These are phyloP conservation scores for Endotricha flammealis DNA, from an alignment of 2,888 invertebrate genomes.

Conservation along the genomic window DNA sequence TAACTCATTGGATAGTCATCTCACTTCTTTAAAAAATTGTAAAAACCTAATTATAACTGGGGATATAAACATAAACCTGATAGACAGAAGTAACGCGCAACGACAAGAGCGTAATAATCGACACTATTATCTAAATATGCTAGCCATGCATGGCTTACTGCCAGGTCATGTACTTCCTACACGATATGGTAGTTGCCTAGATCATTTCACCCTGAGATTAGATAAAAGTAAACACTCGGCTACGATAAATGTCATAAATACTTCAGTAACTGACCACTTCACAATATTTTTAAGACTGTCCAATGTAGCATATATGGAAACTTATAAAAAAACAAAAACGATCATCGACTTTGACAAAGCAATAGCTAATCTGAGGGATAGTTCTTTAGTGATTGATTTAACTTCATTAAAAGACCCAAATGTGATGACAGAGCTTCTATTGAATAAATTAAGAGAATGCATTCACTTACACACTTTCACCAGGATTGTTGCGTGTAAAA, in stretches of 20 bases:
- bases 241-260: conserved; percentile 1
- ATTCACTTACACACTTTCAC: conserved; percentile 1
- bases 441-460: conserved; percentile 1
- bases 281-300: conserved; percentile 2
- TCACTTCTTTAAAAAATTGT: conserved; percentile 7
- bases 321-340: neutral
- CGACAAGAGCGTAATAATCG: conserved; percentile 10
- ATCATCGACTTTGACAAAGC: conserved; percentile 1
- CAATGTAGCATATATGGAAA: neutral
- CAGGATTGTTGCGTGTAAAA: neutral
- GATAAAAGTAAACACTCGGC: conserved; percentile 3
- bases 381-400: neutral
- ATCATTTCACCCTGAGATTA: conserved; percentile 14
- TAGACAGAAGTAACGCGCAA: conserved; percentile 3
- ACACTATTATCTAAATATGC: conserved; percentile 12
- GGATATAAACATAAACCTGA: conserved; percentile 19
- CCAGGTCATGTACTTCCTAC: conserved; percentile 15
- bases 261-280: conserved; percentile 1
- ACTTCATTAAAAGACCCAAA: neutral
- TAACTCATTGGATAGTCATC: conserved; percentile 11
- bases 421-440: neutral
- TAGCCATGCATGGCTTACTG: no score
- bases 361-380: conserved; percentile 1
- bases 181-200: conserved; percentile 11
- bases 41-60: conserved; percentile 16